Evolutionary conservation across 1,140 invertebrate species (phyloP).

Genomic region (Tetragonula clypearis): DNA sequence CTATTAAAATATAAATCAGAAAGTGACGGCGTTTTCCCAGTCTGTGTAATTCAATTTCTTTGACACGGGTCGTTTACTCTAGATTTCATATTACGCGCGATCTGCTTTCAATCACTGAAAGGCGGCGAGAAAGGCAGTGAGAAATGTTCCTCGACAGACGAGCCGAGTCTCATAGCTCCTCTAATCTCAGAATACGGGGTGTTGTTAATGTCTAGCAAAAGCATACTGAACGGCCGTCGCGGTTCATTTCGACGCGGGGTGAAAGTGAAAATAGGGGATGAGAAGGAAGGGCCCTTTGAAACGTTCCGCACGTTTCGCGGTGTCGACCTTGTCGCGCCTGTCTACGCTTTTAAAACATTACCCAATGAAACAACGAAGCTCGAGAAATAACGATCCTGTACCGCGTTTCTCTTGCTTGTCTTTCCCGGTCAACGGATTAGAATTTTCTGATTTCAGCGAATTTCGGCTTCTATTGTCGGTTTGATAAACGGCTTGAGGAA

Average conservation of each 20-base stretch:
- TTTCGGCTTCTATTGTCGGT: too few species aligned
- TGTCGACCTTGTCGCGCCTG: not conserved
- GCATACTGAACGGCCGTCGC: not conserved
- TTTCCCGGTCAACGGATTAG: not conserved
- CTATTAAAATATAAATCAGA: too few species aligned
- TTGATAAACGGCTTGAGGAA: too few species aligned
- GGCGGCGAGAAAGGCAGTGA: not conserved
- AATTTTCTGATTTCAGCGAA: not conserved
- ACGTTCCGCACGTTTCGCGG: not conserved
- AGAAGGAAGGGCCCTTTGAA: not conserved
- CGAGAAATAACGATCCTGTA: too few species aligned
- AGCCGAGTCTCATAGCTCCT: not conserved
- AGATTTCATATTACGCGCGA: not conserved
- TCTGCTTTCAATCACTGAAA: slow-evolving; percentile 12
- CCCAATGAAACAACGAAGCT: not conserved
- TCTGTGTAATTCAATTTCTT: too few species aligned
- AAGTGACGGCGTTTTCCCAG: too few species aligned
- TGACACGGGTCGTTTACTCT: not conserved
- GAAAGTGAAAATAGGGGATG: slow-evolving; percentile 22
- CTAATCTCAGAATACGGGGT: slow-evolving; percentile 10
- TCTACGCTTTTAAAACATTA: slow-evolving; percentile 9
- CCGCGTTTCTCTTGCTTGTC: not conserved
- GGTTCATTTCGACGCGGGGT: slow-evolving; percentile 1
- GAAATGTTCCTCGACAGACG: not conserved
- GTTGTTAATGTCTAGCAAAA: slow-evolving; percentile 23